Percentiles rank a stretch among this genome's conserved stretches.
phyloP scores from a whole-genome alignment of 2,113 vertebrate species.

The Amblyornis subalaris region DNA sequence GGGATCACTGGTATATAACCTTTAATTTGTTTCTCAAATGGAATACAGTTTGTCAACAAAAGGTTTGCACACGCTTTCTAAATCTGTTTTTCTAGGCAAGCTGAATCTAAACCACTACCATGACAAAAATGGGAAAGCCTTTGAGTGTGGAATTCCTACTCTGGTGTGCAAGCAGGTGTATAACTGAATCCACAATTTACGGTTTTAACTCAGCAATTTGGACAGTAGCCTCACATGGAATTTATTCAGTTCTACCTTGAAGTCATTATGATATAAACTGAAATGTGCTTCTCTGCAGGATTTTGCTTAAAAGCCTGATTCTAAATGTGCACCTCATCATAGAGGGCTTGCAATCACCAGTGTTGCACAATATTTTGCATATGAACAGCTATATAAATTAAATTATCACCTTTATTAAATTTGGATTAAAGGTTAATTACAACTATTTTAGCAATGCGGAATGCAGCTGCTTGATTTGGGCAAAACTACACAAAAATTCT shows the following conservation, averaged over 20 bases:
- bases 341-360: not conserved
- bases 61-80: not conserved
- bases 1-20: not conserved
- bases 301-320: not conserved
- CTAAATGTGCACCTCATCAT: not conserved
- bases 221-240: not conserved
- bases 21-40: not conserved
- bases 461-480: slow-evolving; percentile 42
- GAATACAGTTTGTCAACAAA: not conserved
- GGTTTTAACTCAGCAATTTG: not conserved
- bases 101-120: not conserved
- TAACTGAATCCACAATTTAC: not conserved
- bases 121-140: not conserved
- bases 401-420: slow-evolving; percentile 36
- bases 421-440: slow-evolving; percentile 57
- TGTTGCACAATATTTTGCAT: slow-evolving; percentile 9
- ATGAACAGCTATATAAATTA: slow-evolving; percentile 23
- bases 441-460: slow-evolving; percentile 41
- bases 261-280: not conserved
- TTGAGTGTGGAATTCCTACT: not conserved
- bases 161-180: not conserved
- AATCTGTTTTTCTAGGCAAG: not conserved
- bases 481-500: slow-evolving; percentile 29
- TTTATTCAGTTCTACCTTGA: not conserved
- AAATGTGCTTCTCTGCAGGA: not conserved